Evolutionary conservation across 2,113 vertebrate species (phyloP).

Genomic region (Ranitomeya variabilis): DNA sequence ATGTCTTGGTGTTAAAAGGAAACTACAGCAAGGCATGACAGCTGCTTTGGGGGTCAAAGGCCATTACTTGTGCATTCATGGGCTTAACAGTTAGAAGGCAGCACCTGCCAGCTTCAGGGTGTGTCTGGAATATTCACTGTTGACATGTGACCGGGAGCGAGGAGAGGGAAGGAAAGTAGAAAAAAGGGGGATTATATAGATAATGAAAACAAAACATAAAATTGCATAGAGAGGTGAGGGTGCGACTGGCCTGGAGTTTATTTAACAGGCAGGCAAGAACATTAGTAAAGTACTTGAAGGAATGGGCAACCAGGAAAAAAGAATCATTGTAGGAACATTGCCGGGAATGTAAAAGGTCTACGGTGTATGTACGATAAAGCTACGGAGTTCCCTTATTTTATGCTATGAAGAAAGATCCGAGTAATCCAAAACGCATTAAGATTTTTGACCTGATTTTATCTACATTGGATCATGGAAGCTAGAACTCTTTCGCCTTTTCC

Average conservation of each 20-base stretch:
- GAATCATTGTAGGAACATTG: neutral
- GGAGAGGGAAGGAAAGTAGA: slow-evolving; percentile 25
- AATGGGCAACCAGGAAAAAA: neutral
- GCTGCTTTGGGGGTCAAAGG: slow-evolving; percentile 55
- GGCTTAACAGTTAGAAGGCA: slow-evolving; percentile 58
- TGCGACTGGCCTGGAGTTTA: slow-evolving; percentile 24
- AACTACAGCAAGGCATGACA: slow-evolving; percentile 51
- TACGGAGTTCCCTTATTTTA: neutral
- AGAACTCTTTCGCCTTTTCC: too few relatives aligned
- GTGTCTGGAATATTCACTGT: slow-evolving; percentile 46
- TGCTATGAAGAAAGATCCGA: too few relatives aligned
- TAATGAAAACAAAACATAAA: slow-evolving; percentile 42
- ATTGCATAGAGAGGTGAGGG: slow-evolving; percentile 42
- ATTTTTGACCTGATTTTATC: too few relatives aligned
- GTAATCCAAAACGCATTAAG: too few relatives aligned
- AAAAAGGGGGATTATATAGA: slow-evolving; percentile 38
- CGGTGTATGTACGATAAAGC: neutral
- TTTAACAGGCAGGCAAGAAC: slow-evolving; percentile 34
- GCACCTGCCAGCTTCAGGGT: slow-evolving; percentile 57
- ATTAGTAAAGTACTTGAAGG: neutral
- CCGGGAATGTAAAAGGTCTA: neutral
- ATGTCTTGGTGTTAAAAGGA: slow-evolving; percentile 56
- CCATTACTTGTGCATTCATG: slow-evolving; percentile 56
- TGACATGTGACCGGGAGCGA: slow-evolving; percentile 39
- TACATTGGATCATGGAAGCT: too few relatives aligned